Evolutionary conservation across 2,797 vertebrate species (phyloP), one percentile per base, ranked within the genome.

Genomic region (Hypotaenidia philippensis): DNA sequence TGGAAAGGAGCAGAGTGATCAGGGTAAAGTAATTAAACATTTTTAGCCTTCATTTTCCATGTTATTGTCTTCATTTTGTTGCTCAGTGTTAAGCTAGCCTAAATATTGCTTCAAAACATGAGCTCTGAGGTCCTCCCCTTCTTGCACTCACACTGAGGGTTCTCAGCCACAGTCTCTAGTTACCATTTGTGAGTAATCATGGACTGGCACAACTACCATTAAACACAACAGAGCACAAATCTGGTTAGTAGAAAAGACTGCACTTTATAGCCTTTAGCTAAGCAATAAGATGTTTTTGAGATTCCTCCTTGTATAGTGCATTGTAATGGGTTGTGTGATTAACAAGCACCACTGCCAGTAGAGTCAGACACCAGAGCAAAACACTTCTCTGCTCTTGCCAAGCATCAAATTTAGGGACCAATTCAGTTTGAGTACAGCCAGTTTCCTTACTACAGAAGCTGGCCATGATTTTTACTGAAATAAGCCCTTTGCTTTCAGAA

Each of bases 291-390:
- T 79, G 72, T 72, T 93, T 96, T 91, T 82, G 79, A 96, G 92
- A 76, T 88, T 86, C 47, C 74, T 94, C 55, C 89, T 86, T 79
- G 76, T 79, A 81, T 26, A 75, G 59, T 66, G 69, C 79, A 82
- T 76, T 83, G 82, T 88, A 93, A 87, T 92, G 40, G 47, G 36
- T 21, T 91, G 52, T 53, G 83, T 93, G 91, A 95, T 91, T 91
- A 93, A 95, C 76, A 91, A 94, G 72, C 77, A 86, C 83, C 47
- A 50, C 85, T 94, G 96, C 77, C 95, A 90, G 49, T 63, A 70
- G 78, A 94, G 91, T 94, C 94, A 95, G 85, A 66, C 85, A 92
- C 44, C 59, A 93, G 85, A 95, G 89, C 69, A 97, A 94, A 96
- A 92, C 77, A 94, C 66, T 86, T 86, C 72, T 70, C 9, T 83